Conservation (phyloP, 2,113 vertebrate species). For the Cynoglossus semilaevis region DNA sequence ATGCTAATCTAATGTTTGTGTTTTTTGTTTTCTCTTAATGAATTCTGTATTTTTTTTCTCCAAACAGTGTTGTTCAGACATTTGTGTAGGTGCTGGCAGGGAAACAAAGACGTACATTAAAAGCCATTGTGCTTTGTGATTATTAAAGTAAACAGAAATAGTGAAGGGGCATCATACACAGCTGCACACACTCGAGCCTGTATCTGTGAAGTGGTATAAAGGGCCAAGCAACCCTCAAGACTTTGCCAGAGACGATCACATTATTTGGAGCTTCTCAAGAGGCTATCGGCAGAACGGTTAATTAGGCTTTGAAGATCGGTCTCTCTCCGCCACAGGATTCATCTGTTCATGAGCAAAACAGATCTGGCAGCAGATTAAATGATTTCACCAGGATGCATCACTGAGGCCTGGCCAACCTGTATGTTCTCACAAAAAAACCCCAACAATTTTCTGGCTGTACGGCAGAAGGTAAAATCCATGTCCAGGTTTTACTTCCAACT, state of each 20-base stretch:
- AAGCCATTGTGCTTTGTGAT: slow-evolving; percentile 61
- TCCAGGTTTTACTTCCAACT: too few species aligned
- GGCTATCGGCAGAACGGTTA: slow-evolving; percentile 24
- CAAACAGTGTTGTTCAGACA: slow-evolving; percentile 67
- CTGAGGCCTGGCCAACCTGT: neutral
- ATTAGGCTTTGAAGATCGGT: slow-evolving; percentile 68
- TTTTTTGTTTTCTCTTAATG: slow-evolving; percentile 58
- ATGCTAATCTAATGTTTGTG: slow-evolving; percentile 68
- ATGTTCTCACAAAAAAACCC: neutral
- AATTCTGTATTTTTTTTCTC: slow-evolving; percentile 65
- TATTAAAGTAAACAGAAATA: slow-evolving; percentile 76
- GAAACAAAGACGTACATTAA: slow-evolving; percentile 76
- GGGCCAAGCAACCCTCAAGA: slow-evolving; percentile 68
- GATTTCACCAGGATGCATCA: slow-evolving; percentile 16
- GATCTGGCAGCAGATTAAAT: slow-evolving; percentile 65
- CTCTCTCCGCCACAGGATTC: slow-evolving; percentile 40
- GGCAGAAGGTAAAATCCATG: too few species aligned
- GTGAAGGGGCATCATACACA: slow-evolving; percentile 63
- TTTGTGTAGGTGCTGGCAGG: slow-evolving; percentile 73
- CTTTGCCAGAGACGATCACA: slow-evolving; percentile 58
- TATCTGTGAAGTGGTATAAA: slow-evolving; percentile 60
- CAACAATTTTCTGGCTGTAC: too few species aligned
- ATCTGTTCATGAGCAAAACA: slow-evolving; percentile 9
- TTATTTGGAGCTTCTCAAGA: slow-evolving; percentile 60
- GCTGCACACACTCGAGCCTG: slow-evolving; percentile 70